phyloP scores from a whole-genome alignment of 2,797 vertebrate genomes.

The Natrix natrix region DNA sequence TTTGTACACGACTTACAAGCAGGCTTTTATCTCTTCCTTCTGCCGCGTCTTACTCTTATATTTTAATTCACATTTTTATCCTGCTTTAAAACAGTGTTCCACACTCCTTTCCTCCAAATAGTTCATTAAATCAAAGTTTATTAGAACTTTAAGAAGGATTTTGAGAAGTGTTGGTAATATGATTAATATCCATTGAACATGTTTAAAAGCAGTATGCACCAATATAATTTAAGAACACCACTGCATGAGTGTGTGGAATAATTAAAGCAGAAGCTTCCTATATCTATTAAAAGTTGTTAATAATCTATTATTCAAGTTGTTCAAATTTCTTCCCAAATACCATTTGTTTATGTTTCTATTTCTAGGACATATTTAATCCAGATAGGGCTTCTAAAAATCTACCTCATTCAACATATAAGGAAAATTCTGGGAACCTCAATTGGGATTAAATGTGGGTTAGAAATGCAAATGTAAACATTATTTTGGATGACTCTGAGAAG shows the following conservation, averaged over 20 bases:
- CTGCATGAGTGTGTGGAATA: conserved; percentile 17
- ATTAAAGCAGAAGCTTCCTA: background rate
- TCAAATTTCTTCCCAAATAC: background rate
- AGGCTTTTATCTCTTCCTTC: too few relatives aligned
- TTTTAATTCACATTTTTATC: too few relatives aligned
- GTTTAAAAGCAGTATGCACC: conserved; percentile 15
- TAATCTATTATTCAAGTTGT: background rate
- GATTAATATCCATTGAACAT: conserved; percentile 21
- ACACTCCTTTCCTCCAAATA: background rate
- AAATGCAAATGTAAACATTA: background rate
- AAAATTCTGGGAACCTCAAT: background rate
- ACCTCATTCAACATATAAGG: background rate
- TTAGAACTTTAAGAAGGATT: background rate
- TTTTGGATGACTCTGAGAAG: background rate
- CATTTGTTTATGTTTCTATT: background rate
- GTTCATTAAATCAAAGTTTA: background rate
- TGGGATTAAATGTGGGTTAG: background rate
- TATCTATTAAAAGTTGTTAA: background rate
- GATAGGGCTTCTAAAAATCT: background rate
- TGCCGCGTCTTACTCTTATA: too few relatives aligned
- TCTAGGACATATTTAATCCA: background rate
- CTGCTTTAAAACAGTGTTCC: background rate
- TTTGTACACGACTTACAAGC: too few relatives aligned
- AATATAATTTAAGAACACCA: conserved; percentile 47
- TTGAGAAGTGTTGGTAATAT: conserved; percentile 21